Base-by-base conservation (phyloP, 2,797 vertebrate genomes). In the Micromesistius poutassou region DNA sequence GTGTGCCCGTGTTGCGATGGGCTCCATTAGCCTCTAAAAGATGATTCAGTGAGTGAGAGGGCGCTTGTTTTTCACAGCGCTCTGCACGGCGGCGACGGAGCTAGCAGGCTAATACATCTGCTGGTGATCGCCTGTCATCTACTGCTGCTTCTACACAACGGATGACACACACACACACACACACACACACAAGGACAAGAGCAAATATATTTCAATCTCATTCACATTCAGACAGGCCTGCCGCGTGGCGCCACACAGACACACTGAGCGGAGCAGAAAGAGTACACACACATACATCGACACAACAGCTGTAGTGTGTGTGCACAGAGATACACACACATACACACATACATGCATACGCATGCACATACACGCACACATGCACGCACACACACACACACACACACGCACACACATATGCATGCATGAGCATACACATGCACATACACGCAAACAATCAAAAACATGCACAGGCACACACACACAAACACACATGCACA, bases 331-430 rank as follows among this genome's bases (percentile, higher is more conserved):
- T 42, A 40, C 12, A 74, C 55, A 66, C 55, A 66, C 55, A 66
- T 22, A 66, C 74, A 75, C 42, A 33, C 55, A 66, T 28, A 8
- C 46, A 75, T 6, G 6, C 72, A 74, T 33, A 74, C 33, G 9
- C 30, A 33, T 22, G 10, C 30, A n/a, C 35, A 73, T 35, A 8
- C 19, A 73, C 72, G 38, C 16, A 40, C 30, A 36, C 75, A 30
- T 70, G 66, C 73, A 22, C 74, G 25, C 72, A 73, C 16, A 40
- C 30, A 36, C 75, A 30, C 74, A 73, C 73, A 22, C 74, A 75
- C 66, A 30, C 68, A 38, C 38, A 30, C 73, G 46, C 62, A 71
- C 66, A 30, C 78, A 75, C 38, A 50, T 66, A 72, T 72, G 73
- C 2, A 14, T 33, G 79, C 4, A 31, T 4, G 31, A 31, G 31